Evolutionary conservation across 2,888 invertebrate species (phyloP), one percentile per base, ranked within the genome.

Genomic region (Lasius platythorax): DNA sequence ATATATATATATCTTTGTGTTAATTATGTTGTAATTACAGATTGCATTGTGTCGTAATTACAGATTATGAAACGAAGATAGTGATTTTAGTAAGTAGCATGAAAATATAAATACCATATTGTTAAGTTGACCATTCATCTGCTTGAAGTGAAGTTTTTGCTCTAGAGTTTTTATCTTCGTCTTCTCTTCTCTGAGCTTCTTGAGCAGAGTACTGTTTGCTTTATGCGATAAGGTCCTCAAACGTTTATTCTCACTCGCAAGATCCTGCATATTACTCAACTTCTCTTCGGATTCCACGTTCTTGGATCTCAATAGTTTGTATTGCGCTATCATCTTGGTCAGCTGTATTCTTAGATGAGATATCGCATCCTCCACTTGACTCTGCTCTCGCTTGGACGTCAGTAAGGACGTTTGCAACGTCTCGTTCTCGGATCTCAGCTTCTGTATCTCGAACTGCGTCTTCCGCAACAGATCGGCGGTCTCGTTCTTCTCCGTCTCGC

Each of bases 341-440:
- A 94, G 85, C 63, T 93, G 94, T 30, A 86, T 78, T 4, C 87
- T 90, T 11, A 94, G 72, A 58, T 92, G 90, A 3, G 90, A 87
- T 23, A 93, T 93, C 5, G 92, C 94, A 73, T 90, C 90, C 84
- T 94, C 92, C 18, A 94, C 92, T 84, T 94, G 93, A 18, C 88
- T 89, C 33, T 91, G 92, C 46, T 94, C 93, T 53, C 88, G 91
- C 67, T 89, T 91, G 3, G 92, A 90, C 23, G 86, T 85, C 9
- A 92, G 76, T 15, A 93, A 79, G 30, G 89, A 83, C 8, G 88
- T 74, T 61, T 92, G 91, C 73, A 92, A 64, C 15, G 68, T 72
- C 66, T 93, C 91, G 9, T 92, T 92, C 18, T 94, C 91, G 0
- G 89, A 85, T 12, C 88, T 90, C 6, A 92, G 43, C 37, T 90